Evolutionary conservation across 2,113 vertebrate species (phyloP).

Genomic region (Mormyrus lacerda): DNA sequence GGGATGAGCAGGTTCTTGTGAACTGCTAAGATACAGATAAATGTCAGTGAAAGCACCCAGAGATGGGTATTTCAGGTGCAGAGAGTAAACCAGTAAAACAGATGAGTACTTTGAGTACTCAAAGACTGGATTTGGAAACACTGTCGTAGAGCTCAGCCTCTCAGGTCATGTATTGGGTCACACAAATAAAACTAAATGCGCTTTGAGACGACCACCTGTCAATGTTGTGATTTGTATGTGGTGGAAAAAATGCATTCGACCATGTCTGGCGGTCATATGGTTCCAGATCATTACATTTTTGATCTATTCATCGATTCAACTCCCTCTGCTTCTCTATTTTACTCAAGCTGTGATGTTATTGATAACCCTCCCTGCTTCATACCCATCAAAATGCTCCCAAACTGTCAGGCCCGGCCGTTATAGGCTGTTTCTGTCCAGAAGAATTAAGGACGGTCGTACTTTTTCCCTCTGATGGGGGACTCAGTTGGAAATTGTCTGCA

Average conservation of each 20-base stretch:
- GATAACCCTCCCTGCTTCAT: conserved; percentile 10
- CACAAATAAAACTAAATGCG: neutral
- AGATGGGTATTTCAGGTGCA: neutral
- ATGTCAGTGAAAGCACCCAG: neutral
- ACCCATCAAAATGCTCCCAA: conserved; percentile 16
- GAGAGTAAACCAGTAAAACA: too few relatives aligned
- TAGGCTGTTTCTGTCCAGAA: conserved; percentile 17
- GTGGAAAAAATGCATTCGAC: neutral
- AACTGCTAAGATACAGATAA: neutral
- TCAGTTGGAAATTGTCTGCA: conserved; percentile 4
- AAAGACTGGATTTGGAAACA: neutral
- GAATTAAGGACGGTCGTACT: conserved; percentile 15
- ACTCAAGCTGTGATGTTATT: conserved; percentile 9
- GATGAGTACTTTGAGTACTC: too few relatives aligned
- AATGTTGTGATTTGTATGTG: neutral
- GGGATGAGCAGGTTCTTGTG: neutral
- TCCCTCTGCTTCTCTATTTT: neutral
- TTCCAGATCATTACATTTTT: neutral
- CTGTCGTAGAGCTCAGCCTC: neutral
- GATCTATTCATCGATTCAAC: neutral
- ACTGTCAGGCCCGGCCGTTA: conserved; percentile 6
- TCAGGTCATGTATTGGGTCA: neutral
- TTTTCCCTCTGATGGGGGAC: conserved; percentile 16
- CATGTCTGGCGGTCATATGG: neutral
- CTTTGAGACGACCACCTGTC: neutral